Percentiles rank a stretch among this genome's conserved stretches.
Conservation (phyloP, 2,888 invertebrate species). For the Dione juno region DNA sequence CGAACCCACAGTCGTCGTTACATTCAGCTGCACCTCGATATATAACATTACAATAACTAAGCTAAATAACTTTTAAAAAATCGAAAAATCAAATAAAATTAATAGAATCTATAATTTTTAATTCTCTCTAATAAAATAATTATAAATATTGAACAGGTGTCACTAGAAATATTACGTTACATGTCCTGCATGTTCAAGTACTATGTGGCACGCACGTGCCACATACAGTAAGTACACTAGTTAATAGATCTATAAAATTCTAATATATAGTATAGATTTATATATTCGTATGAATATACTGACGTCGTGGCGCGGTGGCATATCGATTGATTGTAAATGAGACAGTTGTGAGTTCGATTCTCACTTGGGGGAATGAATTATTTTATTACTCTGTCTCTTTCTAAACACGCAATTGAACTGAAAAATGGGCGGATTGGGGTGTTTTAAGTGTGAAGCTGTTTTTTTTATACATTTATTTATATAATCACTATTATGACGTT, state of each 20-base stretch:
- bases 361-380: too few species aligned
- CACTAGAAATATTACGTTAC: conserved; percentile 9
- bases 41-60: neutral
- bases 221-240: neutral
- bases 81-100: neutral
- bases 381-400: too few species aligned
- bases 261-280: neutral
- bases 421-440: too few species aligned
- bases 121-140: neutral
- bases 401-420: too few species aligned
- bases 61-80: neutral
- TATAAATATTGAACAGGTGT: conserved; percentile 22
- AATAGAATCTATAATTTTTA: neutral
- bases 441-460: too few species aligned
- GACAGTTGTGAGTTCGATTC: neutral
- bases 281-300: neutral
- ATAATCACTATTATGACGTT: too few species aligned
- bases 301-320: neutral
- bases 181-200: conserved; percentile 10
- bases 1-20: neutral
- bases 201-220: conserved; percentile 32
- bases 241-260: conserved; percentile 19
- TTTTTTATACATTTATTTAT: too few species aligned
- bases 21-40: neutral
- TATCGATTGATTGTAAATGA: neutral